These are phyloP conservation scores for Tyrophagus putrescentiae DNA, from an alignment of 1,140 invertebrate genomes.

Conservation along the genomic window DNA sequence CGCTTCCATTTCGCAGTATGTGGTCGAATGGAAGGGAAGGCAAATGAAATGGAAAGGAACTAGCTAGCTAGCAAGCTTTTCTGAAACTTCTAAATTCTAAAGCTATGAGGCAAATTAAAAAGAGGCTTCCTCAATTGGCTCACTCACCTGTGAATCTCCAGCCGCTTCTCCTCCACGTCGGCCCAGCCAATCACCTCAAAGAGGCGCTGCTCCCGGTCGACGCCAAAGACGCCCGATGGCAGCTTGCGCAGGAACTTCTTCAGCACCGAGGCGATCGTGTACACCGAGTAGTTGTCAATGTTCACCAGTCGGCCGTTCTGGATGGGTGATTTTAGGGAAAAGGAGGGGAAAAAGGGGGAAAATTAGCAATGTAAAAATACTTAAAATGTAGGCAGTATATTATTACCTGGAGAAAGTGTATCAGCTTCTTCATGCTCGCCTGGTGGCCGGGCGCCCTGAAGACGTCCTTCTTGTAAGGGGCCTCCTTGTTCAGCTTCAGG, in stretches of 20 bases:
- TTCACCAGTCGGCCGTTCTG: slow-evolving; percentile 71
- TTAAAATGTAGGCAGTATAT: not conserved
- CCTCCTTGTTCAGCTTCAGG: slow-evolving; percentile 85
- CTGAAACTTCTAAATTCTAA: too few species aligned
- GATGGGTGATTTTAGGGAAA: not conserved
- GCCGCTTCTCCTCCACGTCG: slow-evolving; percentile 59
- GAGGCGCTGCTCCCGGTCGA: slow-evolving; percentile 70
- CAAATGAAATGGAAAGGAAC: too few species aligned
- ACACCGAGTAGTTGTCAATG: slow-evolving; percentile 91
- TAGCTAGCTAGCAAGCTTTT: too few species aligned
- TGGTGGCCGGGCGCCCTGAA: slow-evolving; percentile 86
- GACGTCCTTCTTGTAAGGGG: slow-evolving; percentile 75
- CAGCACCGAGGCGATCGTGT: slow-evolving; percentile 92
- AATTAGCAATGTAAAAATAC: slow-evolving; percentile 2
- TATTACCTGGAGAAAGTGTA: slow-evolving; percentile 62
- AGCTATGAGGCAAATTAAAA: too few species aligned
- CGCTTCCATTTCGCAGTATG: too few species aligned
- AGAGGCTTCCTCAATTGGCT: slow-evolving; percentile 3
- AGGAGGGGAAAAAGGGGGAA: not conserved
- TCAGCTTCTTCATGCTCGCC: slow-evolving; percentile 86
- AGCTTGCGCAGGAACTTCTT: slow-evolving; percentile 93
- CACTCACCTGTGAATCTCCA: slow-evolving; percentile 68
- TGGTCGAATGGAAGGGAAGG: too few species aligned
- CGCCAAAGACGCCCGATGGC: slow-evolving; percentile 84
- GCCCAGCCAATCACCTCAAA: slow-evolving; percentile 59